Percentiles rank a stretch among this genome's conserved stretches.
Evolutionary conservation across 2,888 invertebrate species (phyloP).

Genomic region (Cremastobaeus sp.): DNA sequence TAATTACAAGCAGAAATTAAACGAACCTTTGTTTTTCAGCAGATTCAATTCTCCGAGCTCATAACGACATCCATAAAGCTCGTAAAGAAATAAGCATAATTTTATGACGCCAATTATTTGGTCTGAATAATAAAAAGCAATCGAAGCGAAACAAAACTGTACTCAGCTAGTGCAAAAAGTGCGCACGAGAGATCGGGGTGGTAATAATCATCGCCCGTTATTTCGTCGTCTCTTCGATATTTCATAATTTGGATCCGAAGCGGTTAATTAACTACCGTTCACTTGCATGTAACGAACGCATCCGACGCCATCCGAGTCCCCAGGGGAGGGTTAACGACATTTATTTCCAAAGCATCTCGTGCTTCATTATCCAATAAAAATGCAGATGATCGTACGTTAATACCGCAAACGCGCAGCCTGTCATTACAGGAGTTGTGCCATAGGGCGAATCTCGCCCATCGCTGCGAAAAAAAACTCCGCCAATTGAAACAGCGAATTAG

Average conservation of each 20-base stretch:
- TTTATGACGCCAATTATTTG: conserved; percentile 14
- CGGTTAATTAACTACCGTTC: conserved; percentile 53
- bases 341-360: conserved; percentile 54
- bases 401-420: conserved; percentile 19
- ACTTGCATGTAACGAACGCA: conserved; percentile 47
- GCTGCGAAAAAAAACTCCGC: conserved; percentile 9
- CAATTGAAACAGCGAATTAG: not conserved
- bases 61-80: conserved; percentile 1
- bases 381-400: conserved; percentile 56
- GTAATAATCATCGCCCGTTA: conserved; percentile 34
- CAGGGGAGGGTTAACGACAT: conserved; percentile 53
- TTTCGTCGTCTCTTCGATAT: conserved; percentile 46
- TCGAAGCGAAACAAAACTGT: conserved; percentile 22
- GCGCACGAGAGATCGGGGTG: not conserved
- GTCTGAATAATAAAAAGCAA: not conserved
- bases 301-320: conserved; percentile 19
- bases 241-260: conserved; percentile 49
- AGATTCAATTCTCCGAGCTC: too few species aligned
- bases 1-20: too few species aligned
- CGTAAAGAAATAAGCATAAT: conserved; percentile 5
- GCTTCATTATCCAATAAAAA: conserved; percentile 58
- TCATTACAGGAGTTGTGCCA: conserved; percentile 38
- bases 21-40: too few species aligned
- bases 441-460: conserved; percentile 37
- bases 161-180: conserved; percentile 12